phyloP scores from a whole-genome alignment of 2,797 vertebrate genomes.

The Strix occidentalis region DNA sequence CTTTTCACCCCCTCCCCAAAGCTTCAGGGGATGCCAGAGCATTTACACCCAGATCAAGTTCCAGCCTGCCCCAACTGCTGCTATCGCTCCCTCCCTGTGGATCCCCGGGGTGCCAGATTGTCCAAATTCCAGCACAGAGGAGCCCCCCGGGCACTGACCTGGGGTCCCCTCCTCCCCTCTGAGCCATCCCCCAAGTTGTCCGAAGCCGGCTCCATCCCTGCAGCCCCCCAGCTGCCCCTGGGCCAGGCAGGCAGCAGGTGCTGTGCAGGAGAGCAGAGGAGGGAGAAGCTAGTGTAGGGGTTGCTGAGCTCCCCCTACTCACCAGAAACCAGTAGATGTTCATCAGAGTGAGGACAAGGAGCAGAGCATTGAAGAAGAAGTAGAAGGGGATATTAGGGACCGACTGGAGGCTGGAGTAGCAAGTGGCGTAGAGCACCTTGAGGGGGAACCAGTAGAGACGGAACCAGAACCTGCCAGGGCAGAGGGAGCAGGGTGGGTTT shows the following conservation, averaged over 20 bases:
- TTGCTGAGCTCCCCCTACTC: slow-evolving; percentile 58
- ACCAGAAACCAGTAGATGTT: slow-evolving; percentile 99
- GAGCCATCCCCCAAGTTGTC: too few relatives aligned
- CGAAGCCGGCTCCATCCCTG: fast-evolving
- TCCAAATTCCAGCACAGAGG: not conserved
- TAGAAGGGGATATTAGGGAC: slow-evolving; percentile 94
- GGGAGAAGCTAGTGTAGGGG: not conserved
- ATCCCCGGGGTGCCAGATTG: fast-evolving
- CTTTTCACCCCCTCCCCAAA: not conserved
- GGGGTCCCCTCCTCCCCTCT: not conserved
- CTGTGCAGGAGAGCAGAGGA: not conserved
- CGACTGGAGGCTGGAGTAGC: slow-evolving; percentile 85
- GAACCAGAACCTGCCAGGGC: slow-evolving; percentile 91
- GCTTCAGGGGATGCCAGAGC: not conserved
- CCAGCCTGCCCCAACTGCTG: not conserved
- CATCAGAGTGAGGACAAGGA: slow-evolving; percentile 89
- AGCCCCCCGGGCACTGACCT: fast-evolving
- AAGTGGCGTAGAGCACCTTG: slow-evolving; percentile 92
- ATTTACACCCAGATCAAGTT: fast-evolving
- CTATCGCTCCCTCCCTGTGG: fast-evolving
- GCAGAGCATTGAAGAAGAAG: slow-evolving; percentile 96
- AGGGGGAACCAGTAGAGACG: slow-evolving; percentile 98
- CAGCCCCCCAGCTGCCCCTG: not conserved
- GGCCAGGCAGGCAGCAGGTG: not conserved
- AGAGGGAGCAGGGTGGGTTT: not conserved